These are phyloP conservation scores for Pagetopsis macropterus DNA, from an alignment of 2,797 vertebrate genomes.

Conservation along the genomic window DNA sequence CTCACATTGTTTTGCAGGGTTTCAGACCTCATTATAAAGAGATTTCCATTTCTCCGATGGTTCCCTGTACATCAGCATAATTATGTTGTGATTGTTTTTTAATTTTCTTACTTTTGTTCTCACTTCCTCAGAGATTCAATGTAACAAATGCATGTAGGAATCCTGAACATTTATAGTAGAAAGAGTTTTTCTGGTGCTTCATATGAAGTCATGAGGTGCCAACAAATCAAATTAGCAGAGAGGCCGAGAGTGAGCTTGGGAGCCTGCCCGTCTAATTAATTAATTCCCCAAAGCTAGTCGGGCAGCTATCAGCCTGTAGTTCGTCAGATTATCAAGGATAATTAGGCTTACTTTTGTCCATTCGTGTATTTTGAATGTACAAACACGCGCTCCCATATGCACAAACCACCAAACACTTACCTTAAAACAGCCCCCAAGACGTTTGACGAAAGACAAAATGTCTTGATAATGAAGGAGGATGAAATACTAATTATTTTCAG, in stretches of 20 bases:
- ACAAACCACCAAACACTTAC: conserved; percentile 27
- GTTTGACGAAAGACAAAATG: background rate
- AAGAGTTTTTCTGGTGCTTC: conserved; percentile 34
- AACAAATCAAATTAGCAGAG: conserved; percentile 59
- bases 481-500: background rate
- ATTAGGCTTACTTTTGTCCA: conserved; percentile 51
- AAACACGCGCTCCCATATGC: background rate
- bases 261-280: conserved; percentile 67
- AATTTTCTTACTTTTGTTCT: conserved; percentile 9
- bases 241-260: conserved; percentile 42
- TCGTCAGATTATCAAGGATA: conserved; percentile 55
- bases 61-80: conserved; percentile 26
- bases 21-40: conserved; percentile 11
- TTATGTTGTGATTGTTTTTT: conserved; percentile 33
- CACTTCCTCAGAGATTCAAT: conserved; percentile 8
- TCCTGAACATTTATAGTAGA: conserved; percentile 30
- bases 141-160: conserved; percentile 47
- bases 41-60: conserved; percentile 27
- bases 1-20: conserved; percentile 17
- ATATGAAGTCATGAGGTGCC: conserved; percentile 52
- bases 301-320: conserved; percentile 42
- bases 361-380: conserved; percentile 44
- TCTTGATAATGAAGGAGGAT: conserved; percentile 20
- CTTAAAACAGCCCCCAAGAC: conserved; percentile 20
- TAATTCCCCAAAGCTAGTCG: conserved; percentile 56